A percentile compares a stretch with the other conserved stretches of the same genome.
These are phyloP conservation scores for Muscina levida DNA, from an alignment of 2,888 invertebrate species.

Conservation along the genomic window DNA sequence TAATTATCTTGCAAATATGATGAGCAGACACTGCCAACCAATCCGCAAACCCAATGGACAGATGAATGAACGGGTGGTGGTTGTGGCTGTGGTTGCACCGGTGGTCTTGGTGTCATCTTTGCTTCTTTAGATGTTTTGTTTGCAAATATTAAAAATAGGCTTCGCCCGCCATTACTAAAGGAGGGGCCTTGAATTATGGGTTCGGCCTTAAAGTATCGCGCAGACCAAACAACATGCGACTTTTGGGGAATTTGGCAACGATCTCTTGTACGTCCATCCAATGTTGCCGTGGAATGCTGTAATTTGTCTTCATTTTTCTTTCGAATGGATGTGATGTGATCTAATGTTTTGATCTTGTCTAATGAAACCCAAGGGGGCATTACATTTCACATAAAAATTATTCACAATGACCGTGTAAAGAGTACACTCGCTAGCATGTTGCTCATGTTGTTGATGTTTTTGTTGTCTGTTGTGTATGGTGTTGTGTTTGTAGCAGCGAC, in stretches of 20 bases:
- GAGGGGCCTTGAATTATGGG: slow-evolving; percentile 45
- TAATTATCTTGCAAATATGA: slow-evolving; percentile 42
- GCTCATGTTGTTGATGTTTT: not conserved
- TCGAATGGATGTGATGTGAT: slow-evolving; percentile 36
- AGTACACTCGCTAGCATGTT: slow-evolving; percentile 19
- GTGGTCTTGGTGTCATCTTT: not conserved
- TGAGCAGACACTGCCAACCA: slow-evolving; percentile 25
- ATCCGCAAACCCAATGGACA: slow-evolving; percentile 23
- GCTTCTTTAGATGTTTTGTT: not conserved
- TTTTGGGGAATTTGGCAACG: slow-evolving; percentile 55
- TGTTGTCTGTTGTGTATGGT: not conserved
- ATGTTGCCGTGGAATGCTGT: slow-evolving; percentile 37
- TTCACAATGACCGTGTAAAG: slow-evolving; percentile 62
- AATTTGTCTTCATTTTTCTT: slow-evolving; percentile 48
- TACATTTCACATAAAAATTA: slow-evolving; percentile 59
- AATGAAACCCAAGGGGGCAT: slow-evolving; percentile 55
- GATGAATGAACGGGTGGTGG: not conserved
- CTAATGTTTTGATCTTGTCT: slow-evolving; percentile 47
- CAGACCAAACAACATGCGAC: slow-evolving; percentile 15
- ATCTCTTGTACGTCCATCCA: slow-evolving; percentile 40
- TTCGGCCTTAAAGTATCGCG: slow-evolving; percentile 24
- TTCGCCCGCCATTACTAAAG: slow-evolving; percentile 47
- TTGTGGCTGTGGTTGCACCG: slow-evolving; percentile 5
- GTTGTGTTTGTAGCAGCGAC: not conserved
- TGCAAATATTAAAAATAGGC: slow-evolving; percentile 27